Evolutionary conservation across 2,888 invertebrate species (phyloP), one percentile per base, ranked within the genome.

Genomic region (Sinohyriopsis cumingii): DNA sequence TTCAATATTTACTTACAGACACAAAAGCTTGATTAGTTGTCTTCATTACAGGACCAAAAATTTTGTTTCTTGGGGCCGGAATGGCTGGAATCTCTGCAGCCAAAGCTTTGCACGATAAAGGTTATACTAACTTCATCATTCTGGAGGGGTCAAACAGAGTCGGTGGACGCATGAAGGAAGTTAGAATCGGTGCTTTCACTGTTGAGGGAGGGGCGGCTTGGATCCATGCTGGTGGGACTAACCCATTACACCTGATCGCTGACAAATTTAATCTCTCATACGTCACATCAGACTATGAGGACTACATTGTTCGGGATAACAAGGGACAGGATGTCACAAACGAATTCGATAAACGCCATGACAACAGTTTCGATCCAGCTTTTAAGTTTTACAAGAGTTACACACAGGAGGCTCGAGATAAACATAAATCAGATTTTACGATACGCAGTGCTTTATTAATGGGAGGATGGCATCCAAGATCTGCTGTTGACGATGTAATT

Each of bases 51-150:
- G 65, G 57, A 18, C 19, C 61, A 7, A 57, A 56, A 20, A 64
- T 68, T 25, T 20, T 72, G 15, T 68, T 68, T 22, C 61, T 72
- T 18, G 71, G 71, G 20, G 71, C 67, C 15, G 71, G 71, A 12
- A 63, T 67, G 59, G 33, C 71, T 45, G 71, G 71, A 12, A 22
- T 67, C 19, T n/a, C 63, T 19, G 67, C 71, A 19, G 71, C 71
- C 9, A 67, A 67, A 56, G 55, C 56, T 12, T 60, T 71, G 2
- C 33, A 33, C 4, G 67, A 67, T 18, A 53, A 59, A 45, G 67
- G 67, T 19, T 24, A 67, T 53, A 25, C 3, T 20, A 59, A 71
- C 64, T 64, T 71, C 60, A 53, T 63, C 45, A 59, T 71, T 25
- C 15, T 71, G 6, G 71, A 71, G 33, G 71, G 67, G 1, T 63